Base-by-base conservation (phyloP, 2,888 invertebrate genomes). In the Euphydryas editha region DNA sequence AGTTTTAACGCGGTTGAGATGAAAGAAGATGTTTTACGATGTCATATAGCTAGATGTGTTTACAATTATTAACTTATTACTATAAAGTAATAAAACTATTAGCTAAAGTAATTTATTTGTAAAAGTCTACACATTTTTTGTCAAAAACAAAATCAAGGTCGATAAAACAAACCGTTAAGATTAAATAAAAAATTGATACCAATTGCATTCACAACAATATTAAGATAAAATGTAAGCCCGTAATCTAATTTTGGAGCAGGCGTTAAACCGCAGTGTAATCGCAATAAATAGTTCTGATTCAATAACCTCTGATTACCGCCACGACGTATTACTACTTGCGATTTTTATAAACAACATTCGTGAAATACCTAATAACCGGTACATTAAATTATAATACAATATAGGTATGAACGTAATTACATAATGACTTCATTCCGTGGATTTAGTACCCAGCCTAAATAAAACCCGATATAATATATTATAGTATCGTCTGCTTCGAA, bases 261-360 rank as follows among this genome's bases (percentile, higher is more conserved):
- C 71, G 67, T 71, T 56, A 65, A 68, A 70, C 72, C 72, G 61
- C 69, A 70, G 24, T 51, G 51, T 49, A 37, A 66, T 60, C 68
- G 44, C 72, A 54, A 67, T 63, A 67, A 68, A 67, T 68, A 64
- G 55, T 51, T 36, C 56, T 57, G 69, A 71, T 72, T 66, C 72
- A 73, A 68, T 69, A 67, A 69, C 62, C 70, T 64, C 62, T 66
- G 68, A 60, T 61, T 37, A 58, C 49, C 59, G 49, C 36, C 39
- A 1, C 15, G 13, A 30, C 21, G n/a, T 17, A 36, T 54, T 54
- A 54, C 54, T 21, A n/a, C 21, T 51, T n/a, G 51, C 51, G 36
- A 54, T 54, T 59, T 21, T 59, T 46, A 18, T 21, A 59, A 30
- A 59, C 54, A 58, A 54, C 60, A 64, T 51, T 65, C 60, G 18